Base-by-base conservation (phyloP, 2,888 invertebrate species). In the Eupithecia exiguata region DNA sequence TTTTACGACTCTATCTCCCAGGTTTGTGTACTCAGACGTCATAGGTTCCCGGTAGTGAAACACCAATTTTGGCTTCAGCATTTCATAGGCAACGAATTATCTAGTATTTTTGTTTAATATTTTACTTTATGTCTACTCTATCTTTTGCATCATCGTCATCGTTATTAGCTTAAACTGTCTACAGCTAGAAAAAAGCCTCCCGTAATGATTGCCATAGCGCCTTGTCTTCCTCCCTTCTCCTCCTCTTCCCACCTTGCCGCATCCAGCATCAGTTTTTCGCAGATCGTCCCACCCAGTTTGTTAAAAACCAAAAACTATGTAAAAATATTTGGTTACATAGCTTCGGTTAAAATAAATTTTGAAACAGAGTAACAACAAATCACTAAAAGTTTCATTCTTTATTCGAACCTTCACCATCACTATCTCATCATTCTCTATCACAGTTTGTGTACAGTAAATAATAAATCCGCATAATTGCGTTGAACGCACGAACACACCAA, bases 1-100 rank as follows among this genome's bases (percentile, higher is more conserved):
- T 91, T 92, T 92, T 92, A 92, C 87, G 89, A 88, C 84, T 85
- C 84, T 83, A 87, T 87, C 85, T 84, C 84, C 82, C 81, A 84
- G 85, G 84, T 66, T 66, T 30, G 62, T 14, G 66, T 14, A 21
- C 38, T 5, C 12, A 66, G 46, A 66, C 21, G 14, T 38, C 38
- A 21, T 43, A 66, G 66, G 40, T 46, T 65, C n/a, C 10, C n/a
- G 65, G 65, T 40, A 40, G 40, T 25, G n/a, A 66, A 21, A 14
- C 38, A 35, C 35, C 30, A 62, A 62, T 62, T 62, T 62, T 62
- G 7, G 18, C 35, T 18, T 18, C 35, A 35, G 9, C 58, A 25
- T 21, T 58, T 58, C 25, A 58, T 14, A 58, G 58, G 58, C 25
- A 58, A 58, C 12, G 58, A 58, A 58, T 25, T n/a, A n/a, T n/a